A percentile compares a stretch with the other conserved stretches of the same genome.
These are phyloP conservation scores for Arvicanthis niloticus DNA, from an alignment of 2,113 vertebrate species.

Conservation along the genomic window DNA sequence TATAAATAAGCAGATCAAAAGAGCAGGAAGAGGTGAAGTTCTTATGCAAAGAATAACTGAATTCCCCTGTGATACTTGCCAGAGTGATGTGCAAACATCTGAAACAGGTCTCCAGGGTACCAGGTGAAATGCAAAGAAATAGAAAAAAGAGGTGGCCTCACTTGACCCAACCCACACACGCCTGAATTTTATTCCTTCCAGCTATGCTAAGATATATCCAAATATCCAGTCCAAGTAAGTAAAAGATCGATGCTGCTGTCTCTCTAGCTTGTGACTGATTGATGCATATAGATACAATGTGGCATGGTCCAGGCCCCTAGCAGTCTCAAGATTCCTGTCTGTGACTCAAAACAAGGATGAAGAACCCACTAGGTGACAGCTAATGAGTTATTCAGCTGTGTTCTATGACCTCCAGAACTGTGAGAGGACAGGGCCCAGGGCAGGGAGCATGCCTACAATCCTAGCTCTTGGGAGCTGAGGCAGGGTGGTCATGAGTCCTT, in stretches of 20 bases:
- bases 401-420: not conserved
- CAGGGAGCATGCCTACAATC: not conserved
- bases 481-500: not conserved
- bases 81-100: not conserved
- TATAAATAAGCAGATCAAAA: not conserved
- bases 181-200: not conserved
- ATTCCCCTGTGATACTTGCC: not conserved
- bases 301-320: not conserved
- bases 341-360: not conserved
- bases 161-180: accelerated
- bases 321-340: not conserved
- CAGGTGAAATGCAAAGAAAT: not conserved
- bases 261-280: not conserved
- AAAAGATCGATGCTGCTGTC: too few relatives aligned
- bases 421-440: not conserved
- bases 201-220: not conserved
- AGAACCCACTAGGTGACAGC: accelerated
- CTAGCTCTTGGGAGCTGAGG: not conserved
- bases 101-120: not conserved
- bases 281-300: accelerated
- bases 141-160: not conserved
- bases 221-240: not conserved
- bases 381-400: not conserved
- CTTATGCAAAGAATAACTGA: not conserved
- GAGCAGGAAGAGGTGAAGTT: not conserved